phyloP scores from a whole-genome alignment of 2,797 vertebrate species.

The Syncerus caffer region DNA sequence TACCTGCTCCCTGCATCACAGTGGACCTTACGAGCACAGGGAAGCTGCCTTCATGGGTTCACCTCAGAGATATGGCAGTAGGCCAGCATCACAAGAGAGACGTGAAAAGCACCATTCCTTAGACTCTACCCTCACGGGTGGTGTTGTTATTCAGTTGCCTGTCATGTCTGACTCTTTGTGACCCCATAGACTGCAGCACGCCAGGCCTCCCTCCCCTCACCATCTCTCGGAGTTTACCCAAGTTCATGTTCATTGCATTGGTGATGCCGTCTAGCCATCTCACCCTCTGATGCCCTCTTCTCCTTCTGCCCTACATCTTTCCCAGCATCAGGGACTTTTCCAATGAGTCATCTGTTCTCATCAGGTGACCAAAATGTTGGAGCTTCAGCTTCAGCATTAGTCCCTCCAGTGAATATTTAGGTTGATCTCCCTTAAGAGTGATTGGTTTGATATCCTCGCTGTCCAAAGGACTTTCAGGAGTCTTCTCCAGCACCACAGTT shows the following conservation, averaged over 20 bases:
- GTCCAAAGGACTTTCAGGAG: neutral
- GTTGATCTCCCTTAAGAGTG: neutral
- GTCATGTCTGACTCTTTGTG: neutral
- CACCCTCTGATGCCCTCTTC: neutral
- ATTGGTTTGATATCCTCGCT: neutral
- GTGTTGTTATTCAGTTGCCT: fast-evolving
- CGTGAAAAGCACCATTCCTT: neutral
- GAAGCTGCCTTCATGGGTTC: neutral
- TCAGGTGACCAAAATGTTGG: neutral
- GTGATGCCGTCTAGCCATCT: neutral
- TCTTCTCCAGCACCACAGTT: neutral
- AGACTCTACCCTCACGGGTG: too few species aligned
- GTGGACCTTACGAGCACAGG: fast-evolving
- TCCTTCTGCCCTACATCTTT: neutral
- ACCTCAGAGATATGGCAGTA: neutral
- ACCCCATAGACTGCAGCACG: neutral
- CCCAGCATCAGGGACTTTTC: neutral
- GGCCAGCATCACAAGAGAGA: too few species aligned
- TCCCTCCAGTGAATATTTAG: neutral
- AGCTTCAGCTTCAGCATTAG: neutral
- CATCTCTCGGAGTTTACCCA: neutral
- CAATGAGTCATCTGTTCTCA: neutral
- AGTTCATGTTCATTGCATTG: neutral
- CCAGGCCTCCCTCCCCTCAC: neutral
- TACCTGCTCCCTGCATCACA: neutral